Conservation (phyloP, 2,888 invertebrate species). For the Nemurella pictetii region DNA sequence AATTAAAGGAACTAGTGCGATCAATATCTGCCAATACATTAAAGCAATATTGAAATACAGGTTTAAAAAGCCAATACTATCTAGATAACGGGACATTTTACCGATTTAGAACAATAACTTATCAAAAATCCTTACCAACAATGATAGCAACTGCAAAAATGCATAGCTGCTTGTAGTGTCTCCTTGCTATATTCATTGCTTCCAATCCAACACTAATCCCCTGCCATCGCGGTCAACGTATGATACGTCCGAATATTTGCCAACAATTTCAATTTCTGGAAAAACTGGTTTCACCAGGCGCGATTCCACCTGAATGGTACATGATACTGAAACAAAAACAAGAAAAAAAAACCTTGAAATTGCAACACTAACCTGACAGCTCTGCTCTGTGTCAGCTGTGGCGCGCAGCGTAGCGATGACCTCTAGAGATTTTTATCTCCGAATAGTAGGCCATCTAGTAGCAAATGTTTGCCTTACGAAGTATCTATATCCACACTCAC, state of each 20-base stretch:
- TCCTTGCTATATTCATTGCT: constrained; percentile 3
- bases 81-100: too few species aligned
- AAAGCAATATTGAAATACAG: too few species aligned
- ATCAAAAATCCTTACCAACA: constrained; percentile 10
- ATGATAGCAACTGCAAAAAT: constrained; percentile 3
- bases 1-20: too few species aligned
- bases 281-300: not conserved
- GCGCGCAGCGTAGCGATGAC: not conserved
- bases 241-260: not conserved
- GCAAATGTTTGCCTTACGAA: too few species aligned
- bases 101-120: too few species aligned
- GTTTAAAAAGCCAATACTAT: too few species aligned
- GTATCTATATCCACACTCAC: too few species aligned
- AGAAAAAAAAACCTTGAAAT: not conserved
- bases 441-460: too few species aligned
- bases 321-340: not conserved
- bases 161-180: constrained; percentile 14
- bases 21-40: too few species aligned
- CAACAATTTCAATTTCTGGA: not conserved
- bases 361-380: not conserved
- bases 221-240: not conserved
- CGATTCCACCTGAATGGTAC: not conserved
- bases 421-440: too few species aligned
- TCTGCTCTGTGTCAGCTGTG: not conserved
- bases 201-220: not conserved